Base-by-base conservation (phyloP, 1,140 invertebrate genomes). In the Polypedilum vanderplanki region DNA sequence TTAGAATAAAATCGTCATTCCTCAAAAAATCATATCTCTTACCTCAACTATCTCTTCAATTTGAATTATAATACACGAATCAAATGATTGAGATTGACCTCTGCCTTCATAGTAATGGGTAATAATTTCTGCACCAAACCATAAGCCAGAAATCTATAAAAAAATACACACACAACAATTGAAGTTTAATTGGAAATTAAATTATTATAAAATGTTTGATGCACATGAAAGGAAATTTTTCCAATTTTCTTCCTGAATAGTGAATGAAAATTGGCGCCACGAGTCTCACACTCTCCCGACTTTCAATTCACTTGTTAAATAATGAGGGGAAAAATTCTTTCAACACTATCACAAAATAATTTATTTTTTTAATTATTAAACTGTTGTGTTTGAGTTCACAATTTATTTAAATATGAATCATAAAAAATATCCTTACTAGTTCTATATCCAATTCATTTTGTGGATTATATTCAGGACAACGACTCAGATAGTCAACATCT, bases 381-480 rank as follows among this genome's bases (percentile, higher is more conserved):
- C 24, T 33, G 24, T 33, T 33, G n/a, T 57, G 15, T 15, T 57
- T 57, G 10, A 57, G 46, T 57, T 15, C 10, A 12, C 46, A 57
- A 12, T n/a, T n/a, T 12, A 57, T 57, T 12, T n/a, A 12, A n/a
- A 57, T n/a, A n/a, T 57, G 46, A 4, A 57, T 20, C n/a, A 70
- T 70, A 70, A 70, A n/a, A 20, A 20, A 20, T 20, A 18, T 18
- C 3, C 65, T 70, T 12, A 70, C 65, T 18, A 70, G 18, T 5
- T 70, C 65, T 9, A 70, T 70, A 70, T 70, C 65, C 18, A 70
- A 18, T 20, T 70, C 17, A 22, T 22, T 70, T 70, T 70, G 65
- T 1, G 65, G 65, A 70, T 70, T 70, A 70, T 70, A 70, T 1
- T 70, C 65, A 18, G 65, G 65, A 70, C 65, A 70, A 8, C 20